Evolutionary conservation across 2,888 invertebrate species (phyloP).

Genomic region (Hololepta plana): DNA sequence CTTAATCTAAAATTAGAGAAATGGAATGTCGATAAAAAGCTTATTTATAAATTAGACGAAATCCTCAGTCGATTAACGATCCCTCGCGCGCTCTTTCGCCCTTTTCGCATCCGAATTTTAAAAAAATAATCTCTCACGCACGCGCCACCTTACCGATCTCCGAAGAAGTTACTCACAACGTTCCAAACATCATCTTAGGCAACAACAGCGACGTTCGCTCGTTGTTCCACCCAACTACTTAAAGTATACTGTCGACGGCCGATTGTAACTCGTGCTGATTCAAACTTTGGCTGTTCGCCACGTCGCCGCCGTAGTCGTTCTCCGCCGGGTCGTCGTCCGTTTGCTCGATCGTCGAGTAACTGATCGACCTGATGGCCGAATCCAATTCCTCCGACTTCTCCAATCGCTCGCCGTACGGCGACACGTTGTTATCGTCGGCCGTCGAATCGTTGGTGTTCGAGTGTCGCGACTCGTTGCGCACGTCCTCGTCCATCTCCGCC

Average conservation of each 20-base stretch:
- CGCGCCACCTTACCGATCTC: no score
- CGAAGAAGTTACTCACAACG: no score
- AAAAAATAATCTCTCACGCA: no score
- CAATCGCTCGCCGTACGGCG: constrained; percentile 5
- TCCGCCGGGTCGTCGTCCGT: constrained; percentile 13
- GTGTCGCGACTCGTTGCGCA: constrained; percentile 7
- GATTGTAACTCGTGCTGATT: constrained; percentile 26
- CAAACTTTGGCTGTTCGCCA: constrained; percentile 17
- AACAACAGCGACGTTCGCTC: no score
- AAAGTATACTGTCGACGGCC: constrained; percentile 26
- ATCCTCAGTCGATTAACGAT: no score
- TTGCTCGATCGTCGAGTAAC: constrained; percentile 18
- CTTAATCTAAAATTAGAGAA: no score
- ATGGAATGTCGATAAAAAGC: no score
- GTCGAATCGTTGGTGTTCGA: constrained; percentile 7
- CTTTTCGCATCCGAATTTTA: no score
- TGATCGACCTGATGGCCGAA: constrained; percentile 24
- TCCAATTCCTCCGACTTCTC: constrained; percentile 21
- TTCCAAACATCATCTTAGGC: no score
- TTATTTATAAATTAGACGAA: no score
- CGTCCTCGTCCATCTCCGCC: constrained; percentile 5
- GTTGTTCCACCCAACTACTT: no score
- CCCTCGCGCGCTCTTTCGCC: no score
- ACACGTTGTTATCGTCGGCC: constrained; percentile 6
- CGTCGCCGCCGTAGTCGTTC: constrained; percentile 14